These are phyloP conservation scores for Proisotoma minuta DNA, from an alignment of 2,888 invertebrate species.

Conservation along the genomic window DNA sequence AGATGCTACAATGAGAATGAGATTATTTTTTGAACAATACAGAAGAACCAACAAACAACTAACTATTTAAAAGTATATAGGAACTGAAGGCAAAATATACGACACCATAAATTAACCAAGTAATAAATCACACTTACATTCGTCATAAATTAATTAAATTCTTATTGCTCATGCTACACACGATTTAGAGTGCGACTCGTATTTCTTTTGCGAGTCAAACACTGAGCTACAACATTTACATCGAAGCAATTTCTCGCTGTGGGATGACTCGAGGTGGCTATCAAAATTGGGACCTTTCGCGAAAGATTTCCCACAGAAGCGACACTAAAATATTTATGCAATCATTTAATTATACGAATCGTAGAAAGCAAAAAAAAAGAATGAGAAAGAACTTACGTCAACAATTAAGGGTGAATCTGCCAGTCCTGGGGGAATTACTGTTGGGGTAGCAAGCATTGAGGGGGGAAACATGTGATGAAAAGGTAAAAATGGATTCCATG, in stretches of 20 bases:
- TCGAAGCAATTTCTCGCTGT: slow-evolving; percentile 15
- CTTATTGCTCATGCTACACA: slow-evolving; percentile 24
- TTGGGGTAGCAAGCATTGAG: slow-evolving; percentile 14
- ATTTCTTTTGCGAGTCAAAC: slow-evolving; percentile 22
- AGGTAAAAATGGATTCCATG: slow-evolving; percentile 26
- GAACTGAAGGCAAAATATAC: too few relatives aligned
- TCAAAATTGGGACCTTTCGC: slow-evolving; percentile 16
- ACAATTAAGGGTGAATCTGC: slow-evolving; percentile 19
- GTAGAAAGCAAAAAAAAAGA: background rate
- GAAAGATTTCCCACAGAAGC: slow-evolving; percentile 22
- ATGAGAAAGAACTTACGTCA: slow-evolving; percentile 15
- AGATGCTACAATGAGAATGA: background rate
- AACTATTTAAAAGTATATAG: background rate
- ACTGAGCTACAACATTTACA: slow-evolving; percentile 24
- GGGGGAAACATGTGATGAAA: slow-evolving; percentile 27
- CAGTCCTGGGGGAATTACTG: background rate
- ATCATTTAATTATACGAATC: background rate
- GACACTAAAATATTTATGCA: slow-evolving; percentile 7
- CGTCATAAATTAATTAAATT: slow-evolving; percentile 16
- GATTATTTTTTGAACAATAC: background rate
- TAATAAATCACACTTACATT: slow-evolving; percentile 11
- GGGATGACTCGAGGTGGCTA: slow-evolving; percentile 18
- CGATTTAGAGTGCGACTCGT: slow-evolving; percentile 24
- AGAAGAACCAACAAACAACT: background rate
- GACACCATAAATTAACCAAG: background rate